Percentiles rank a stretch among this genome's conserved stretches.
These are phyloP conservation scores for Microctenopoma stevenorrisi DNA, from an alignment of 2,797 vertebrate species.

Conservation along the genomic window DNA sequence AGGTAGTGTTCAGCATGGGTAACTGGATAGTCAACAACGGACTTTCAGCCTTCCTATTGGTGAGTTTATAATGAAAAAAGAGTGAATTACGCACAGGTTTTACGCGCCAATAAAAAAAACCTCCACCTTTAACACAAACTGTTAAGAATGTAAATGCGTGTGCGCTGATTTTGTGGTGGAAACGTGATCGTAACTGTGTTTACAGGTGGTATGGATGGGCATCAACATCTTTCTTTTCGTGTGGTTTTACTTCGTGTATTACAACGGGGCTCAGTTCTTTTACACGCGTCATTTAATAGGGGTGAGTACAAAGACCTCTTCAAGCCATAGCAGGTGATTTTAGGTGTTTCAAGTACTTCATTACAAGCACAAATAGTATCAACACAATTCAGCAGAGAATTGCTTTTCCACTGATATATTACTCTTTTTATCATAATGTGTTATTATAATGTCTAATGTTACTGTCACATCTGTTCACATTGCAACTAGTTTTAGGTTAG, in stretches of 20 bases:
- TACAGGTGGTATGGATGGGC: conserved; percentile 89
- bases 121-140: too few relatives aligned
- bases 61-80: conserved; percentile 68
- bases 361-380: too few relatives aligned
- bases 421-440: too few relatives aligned
- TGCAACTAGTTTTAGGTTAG: too few relatives aligned
- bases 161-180: neutral
- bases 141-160: too few relatives aligned
- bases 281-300: conserved; percentile 92
- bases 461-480: too few relatives aligned
- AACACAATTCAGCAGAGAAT: too few relatives aligned
- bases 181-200: neutral
- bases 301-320: conserved; percentile 77
- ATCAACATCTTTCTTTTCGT: conserved; percentile 92
- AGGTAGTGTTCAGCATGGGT: conserved; percentile 76
- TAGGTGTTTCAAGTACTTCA: too few relatives aligned
- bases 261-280: conserved; percentile 77
- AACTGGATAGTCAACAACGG: conserved; percentile 91
- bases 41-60: conserved; percentile 85
- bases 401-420: too few relatives aligned
- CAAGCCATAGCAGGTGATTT: too few relatives aligned
- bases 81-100: conserved; percentile 5
- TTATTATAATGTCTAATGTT: too few relatives aligned
- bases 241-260: conserved; percentile 85
- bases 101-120: neutral